These are phyloP conservation scores for Trididemnum miniatum DNA, from an alignment of 23 tunicate genomes.

Conservation along the genomic window DNA sequence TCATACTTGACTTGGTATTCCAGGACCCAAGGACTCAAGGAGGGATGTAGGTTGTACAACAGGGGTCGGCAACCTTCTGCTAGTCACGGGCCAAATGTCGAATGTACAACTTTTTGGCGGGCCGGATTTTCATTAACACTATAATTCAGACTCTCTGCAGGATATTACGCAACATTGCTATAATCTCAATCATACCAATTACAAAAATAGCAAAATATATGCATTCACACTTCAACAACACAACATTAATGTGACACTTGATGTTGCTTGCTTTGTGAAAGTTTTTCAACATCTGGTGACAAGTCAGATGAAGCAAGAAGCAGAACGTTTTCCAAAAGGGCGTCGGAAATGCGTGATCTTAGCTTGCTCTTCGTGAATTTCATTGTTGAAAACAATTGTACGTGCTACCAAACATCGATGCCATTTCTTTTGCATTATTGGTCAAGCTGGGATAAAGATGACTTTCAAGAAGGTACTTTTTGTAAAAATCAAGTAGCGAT, in stretches of 20 bases:
- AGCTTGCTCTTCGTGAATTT: constrained; percentile 30
- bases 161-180: constrained; percentile 14
- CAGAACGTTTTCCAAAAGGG: constrained; percentile 14
- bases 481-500: no score
- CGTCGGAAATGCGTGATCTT: constrained; percentile 31
- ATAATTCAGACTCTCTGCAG: constrained; percentile 28
- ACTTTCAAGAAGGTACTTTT: no score
- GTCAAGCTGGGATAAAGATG: no score
- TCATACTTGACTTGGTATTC: no score
- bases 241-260: constrained; percentile 32
- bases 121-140: constrained; percentile 28
- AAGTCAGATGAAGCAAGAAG: constrained; percentile 32
- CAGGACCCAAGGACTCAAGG: no score
- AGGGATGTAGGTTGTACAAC: no score
- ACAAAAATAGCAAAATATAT: constrained; percentile 29
- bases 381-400: constrained; percentile 24
- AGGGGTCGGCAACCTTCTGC: constrained; percentile 33
- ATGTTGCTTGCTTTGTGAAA: constrained; percentile 30
- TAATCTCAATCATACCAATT: constrained; percentile 29
- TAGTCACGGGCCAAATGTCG: constrained; percentile 28
- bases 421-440: no score
- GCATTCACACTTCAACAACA: constrained; percentile 28
- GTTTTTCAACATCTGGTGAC: constrained; percentile 30
- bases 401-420: no score
- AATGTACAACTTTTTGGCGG: constrained; percentile 12